Evolutionary conservation across 2,888 invertebrate genomes (phyloP).

Genomic region (Therioaphis trifolii): DNA sequence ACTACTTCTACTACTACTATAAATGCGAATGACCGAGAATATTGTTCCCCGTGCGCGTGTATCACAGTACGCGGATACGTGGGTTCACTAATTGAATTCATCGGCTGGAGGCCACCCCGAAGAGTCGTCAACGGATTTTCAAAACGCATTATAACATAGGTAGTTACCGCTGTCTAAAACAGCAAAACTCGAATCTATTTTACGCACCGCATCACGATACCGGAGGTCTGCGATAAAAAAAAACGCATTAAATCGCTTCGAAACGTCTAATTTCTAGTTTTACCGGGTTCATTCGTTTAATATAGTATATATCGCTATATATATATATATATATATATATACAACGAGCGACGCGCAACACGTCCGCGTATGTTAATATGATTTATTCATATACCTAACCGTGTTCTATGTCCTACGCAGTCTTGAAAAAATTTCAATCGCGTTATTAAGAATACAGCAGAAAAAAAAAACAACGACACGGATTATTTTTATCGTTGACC

Average conservation of each 20-base stretch:
- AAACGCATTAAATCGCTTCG: not conserved
- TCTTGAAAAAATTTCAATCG: conserved; percentile 21
- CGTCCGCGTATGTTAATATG: too few relatives aligned
- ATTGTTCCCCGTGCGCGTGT: too few relatives aligned
- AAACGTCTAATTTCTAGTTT: conserved; percentile 2
- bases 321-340: not conserved
- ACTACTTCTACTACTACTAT: too few relatives aligned
- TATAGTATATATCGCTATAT: not conserved
- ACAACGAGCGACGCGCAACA: too few relatives aligned
- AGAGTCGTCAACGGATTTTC: not conserved
- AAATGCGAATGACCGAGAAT: too few relatives aligned
- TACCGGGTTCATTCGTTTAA: not conserved
- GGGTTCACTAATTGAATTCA: not conserved
- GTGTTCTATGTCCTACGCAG: too few relatives aligned
- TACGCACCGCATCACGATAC: not conserved
- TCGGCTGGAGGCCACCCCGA: not conserved
- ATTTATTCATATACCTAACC: too few relatives aligned
- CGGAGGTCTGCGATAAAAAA: not conserved
- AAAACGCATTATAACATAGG: not conserved
- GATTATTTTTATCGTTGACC: conserved; percentile 32
- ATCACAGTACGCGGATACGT: too few relatives aligned
- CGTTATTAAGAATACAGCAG: not conserved
- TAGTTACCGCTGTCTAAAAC: not conserved
- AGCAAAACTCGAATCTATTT: not conserved
- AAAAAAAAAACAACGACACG: conserved; percentile 26